Evolutionary conservation across 2,797 vertebrate species (phyloP).

Genomic region (Poeciliopsis turneri): DNA sequence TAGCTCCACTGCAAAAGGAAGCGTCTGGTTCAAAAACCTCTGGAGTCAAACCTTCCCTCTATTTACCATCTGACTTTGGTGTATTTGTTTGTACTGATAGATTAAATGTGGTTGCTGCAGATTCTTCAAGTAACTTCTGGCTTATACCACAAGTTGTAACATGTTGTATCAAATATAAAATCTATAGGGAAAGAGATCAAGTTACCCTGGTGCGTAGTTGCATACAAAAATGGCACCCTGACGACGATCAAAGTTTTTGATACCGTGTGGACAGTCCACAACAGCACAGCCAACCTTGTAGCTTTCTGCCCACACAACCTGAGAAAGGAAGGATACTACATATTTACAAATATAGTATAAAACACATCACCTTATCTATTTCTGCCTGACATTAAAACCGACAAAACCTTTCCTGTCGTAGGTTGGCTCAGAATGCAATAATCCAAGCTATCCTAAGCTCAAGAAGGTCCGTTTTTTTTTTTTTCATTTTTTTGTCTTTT

Average conservation of each 20-base stretch:
- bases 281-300: constrained; percentile 89
- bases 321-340: constrained; percentile 4
- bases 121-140: background rate
- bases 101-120: background rate
- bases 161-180: background rate
- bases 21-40: background rate
- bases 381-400: background rate
- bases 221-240: constrained; percentile 80
- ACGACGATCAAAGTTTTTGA: accelerated
- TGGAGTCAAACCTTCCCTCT: background rate
- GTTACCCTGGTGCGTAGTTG: constrained; percentile 86
- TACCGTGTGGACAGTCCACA: constrained; percentile 71
- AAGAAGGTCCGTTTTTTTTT: too few species aligned
- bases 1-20: constrained; percentile 49
- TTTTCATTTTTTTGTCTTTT: too few species aligned
- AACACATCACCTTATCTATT: background rate
- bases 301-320: constrained; percentile 87
- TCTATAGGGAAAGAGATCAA: background rate
- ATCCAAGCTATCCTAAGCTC: too few species aligned
- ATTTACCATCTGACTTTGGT: background rate
- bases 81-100: background rate
- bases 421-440: background rate
- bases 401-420: background rate
- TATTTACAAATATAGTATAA: background rate
- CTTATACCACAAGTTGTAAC: background rate